Percentiles rank a stretch among this genome's conserved stretches.
Evolutionary conservation across 2,888 invertebrate genomes (phyloP).

Genomic region (Oeneis ivallda): DNA sequence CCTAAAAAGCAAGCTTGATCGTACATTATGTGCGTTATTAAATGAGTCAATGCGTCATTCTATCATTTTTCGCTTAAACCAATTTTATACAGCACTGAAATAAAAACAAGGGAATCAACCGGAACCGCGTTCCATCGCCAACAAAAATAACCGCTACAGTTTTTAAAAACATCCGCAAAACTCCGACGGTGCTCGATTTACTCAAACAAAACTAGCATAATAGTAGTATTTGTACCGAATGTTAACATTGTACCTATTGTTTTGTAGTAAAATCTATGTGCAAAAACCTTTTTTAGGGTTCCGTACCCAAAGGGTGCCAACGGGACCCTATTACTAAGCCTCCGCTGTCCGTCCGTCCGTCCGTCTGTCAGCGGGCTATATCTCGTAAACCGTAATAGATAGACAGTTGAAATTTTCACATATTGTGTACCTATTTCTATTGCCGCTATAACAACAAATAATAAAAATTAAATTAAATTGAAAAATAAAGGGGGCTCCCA

Average conservation of each 20-base stretch:
- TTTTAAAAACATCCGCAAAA: slow-evolving; percentile 23
- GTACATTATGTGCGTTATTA: neutral
- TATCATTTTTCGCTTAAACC: slow-evolving; percentile 1
- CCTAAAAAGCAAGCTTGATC: too few species aligned
- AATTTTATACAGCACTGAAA: slow-evolving; percentile 26
- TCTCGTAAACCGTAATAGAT: too few species aligned
- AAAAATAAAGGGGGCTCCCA: too few species aligned
- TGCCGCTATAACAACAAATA: too few species aligned
- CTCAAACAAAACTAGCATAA: slow-evolving; percentile 17
- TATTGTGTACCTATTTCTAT: too few species aligned
- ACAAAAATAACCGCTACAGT: slow-evolving; percentile 24
- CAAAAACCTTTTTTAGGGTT: neutral
- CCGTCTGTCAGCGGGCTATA: too few species aligned
- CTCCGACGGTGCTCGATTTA: neutral
- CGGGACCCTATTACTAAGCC: too few species aligned
- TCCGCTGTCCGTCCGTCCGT: too few species aligned
- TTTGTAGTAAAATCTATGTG: neutral
- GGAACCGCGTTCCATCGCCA: slow-evolving; percentile 20
- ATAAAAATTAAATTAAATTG: too few species aligned
- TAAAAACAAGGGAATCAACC: slow-evolving; percentile 22
- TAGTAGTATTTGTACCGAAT: slow-evolving; percentile 1
- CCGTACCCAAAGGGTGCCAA: too few species aligned
- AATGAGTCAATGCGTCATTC: neutral
- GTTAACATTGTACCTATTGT: slow-evolving; percentile 12
- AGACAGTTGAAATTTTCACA: too few species aligned